Base-by-base conservation (phyloP, 2,888 invertebrate species). In the Ganaspis brasiliensis region DNA sequence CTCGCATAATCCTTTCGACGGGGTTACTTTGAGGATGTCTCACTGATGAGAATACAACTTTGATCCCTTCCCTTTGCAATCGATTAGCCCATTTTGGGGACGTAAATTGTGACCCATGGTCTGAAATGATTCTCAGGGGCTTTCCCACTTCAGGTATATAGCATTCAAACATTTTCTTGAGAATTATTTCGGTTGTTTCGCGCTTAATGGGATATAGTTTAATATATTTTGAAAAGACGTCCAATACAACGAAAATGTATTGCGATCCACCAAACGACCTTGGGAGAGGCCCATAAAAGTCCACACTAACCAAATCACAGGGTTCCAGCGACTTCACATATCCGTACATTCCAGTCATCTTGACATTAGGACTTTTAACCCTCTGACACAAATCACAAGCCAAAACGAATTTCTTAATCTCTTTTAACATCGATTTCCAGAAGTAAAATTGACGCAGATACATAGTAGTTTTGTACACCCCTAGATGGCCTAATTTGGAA, bases 1-100 rank as follows among this genome's bases (percentile, higher is more conserved):
- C 82, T 0, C 80, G 45, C 81, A 83, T 83, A 0, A 80, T 77
- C 16, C 82, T 40, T 67, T 84, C 83, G 2, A 31, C 31, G 2
- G 31, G 31, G 31, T 31, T 31, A 6, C 31, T 31, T 6, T 31
- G 31, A 4, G 31, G 31, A 31, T 31, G 31, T 31, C 31, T 2
- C 31, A 31, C 31, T 4, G 31, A 31, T 2, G 31, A 31, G 6
- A 31, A 45, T 1, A 45, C n/a, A 0, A 45, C 45, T 1, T 4
- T 1, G 1, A 45, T 45, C 4, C 45, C 45, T n/a, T 45, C 45
- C 2, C 14, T 10, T 14, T 12, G 9, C 4, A 45, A 14, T 1
- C n/a, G 45, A 45, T 45, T n/a, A 12, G 4, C 45, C n/a, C 45
- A 45, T 10, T 14, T 45, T 1, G 45, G 45, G 1, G 31, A 31